Percentiles rank a stretch among this genome's conserved stretches.
Conservation (phyloP, 2,888 invertebrate species). For the Nomada flava region DNA sequence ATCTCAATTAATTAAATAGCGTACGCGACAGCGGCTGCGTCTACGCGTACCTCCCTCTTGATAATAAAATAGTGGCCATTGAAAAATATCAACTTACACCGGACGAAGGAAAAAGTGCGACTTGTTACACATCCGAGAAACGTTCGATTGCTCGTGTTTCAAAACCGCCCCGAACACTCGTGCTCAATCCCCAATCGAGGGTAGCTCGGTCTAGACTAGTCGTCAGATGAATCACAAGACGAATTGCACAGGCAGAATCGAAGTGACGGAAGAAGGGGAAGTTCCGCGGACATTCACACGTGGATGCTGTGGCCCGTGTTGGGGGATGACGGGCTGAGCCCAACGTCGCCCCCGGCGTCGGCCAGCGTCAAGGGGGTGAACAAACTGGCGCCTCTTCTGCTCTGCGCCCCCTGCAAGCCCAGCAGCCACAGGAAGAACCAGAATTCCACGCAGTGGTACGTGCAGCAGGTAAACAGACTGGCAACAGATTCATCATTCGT, state of each 20-base stretch:
- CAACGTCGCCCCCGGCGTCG: slow-evolving; percentile 78
- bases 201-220: background rate
- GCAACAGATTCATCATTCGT: slow-evolving; percentile 50
- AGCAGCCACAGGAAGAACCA: slow-evolving; percentile 79
- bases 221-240: slow-evolving; percentile 38
- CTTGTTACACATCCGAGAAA: background rate
- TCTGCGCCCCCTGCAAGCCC: slow-evolving; percentile 83
- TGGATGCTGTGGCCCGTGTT: slow-evolving; percentile 84
- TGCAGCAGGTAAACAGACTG: slow-evolving; percentile 82
- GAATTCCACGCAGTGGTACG: slow-evolving; percentile 83
- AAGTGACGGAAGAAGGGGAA: slow-evolving; percentile 50
- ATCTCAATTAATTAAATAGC: background rate
- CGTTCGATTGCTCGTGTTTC: too few relatives aligned
- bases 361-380: slow-evolving; percentile 71
- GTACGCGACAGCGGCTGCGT: background rate
- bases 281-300: slow-evolving; percentile 69
- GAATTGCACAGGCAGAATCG: slow-evolving; percentile 58
- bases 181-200: background rate
- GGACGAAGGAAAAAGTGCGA: background rate
- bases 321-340: slow-evolving; percentile 83
- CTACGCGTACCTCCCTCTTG: too few relatives aligned
- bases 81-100: too few relatives aligned
- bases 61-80: too few relatives aligned
- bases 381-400: slow-evolving; percentile 81
- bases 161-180: background rate